Percentiles rank a stretch among this genome's conserved stretches.
Conservation (phyloP, 2,113 vertebrate species). For the Brienomyrus longianalis region DNA sequence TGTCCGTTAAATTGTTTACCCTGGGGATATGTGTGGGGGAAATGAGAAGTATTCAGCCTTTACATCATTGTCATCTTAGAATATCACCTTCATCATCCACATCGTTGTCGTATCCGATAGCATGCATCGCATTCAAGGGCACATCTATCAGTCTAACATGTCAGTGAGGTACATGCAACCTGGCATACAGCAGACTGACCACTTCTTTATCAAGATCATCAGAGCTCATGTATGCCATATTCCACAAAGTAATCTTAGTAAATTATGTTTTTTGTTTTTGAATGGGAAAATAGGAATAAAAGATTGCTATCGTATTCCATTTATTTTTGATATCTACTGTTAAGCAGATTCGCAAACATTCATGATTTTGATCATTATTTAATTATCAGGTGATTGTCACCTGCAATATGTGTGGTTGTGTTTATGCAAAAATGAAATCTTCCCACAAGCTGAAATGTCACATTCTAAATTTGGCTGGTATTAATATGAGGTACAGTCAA, state of each 20-base stretch:
- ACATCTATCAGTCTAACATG: background rate
- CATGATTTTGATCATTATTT: background rate
- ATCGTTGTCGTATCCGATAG: background rate
- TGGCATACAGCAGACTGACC: background rate
- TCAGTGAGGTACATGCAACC: background rate
- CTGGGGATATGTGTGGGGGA: background rate
- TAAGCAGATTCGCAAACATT: background rate
- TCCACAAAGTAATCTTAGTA: background rate
- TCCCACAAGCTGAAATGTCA: background rate
- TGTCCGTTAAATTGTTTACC: background rate
- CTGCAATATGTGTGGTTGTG: background rate
- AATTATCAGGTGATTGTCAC: background rate
- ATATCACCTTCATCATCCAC: background rate
- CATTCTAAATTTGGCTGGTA: background rate
- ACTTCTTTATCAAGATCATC: background rate
- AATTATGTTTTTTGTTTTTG: background rate
- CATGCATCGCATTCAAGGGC: constrained; percentile 15
- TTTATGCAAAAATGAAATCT: background rate
- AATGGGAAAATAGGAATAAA: background rate
- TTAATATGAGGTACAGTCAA: constrained; percentile 1
- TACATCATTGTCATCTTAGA: background rate
- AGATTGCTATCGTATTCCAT: background rate
- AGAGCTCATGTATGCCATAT: background rate
- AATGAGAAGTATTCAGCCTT: background rate
- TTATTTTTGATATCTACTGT: background rate